These are phyloP conservation scores for Aphodius sticticus DNA, from an alignment of 2,888 invertebrate genomes.

Conservation along the genomic window DNA sequence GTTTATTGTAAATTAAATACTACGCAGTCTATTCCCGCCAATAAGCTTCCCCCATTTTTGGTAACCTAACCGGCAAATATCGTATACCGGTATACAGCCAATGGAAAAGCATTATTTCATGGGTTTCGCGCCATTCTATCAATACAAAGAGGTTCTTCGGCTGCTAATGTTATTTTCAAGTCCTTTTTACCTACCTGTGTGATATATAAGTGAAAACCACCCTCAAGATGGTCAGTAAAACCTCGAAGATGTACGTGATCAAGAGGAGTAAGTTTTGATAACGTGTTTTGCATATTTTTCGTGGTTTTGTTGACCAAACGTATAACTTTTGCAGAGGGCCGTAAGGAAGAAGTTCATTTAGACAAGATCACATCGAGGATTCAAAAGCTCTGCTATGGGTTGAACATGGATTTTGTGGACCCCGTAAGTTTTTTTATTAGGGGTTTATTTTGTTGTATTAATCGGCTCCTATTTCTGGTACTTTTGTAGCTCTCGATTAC, in stretches of 20 bases:
- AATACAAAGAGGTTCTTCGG: not conserved
- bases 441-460: conserved; percentile 17
- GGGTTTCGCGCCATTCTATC: not conserved
- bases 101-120: not conserved
- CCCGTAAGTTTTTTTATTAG: conserved; percentile 73
- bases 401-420: conserved; percentile 96
- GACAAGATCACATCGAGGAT: conserved; percentile 98
- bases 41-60: not conserved
- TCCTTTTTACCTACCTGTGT: not conserved
- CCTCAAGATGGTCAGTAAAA: not conserved
- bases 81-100: not conserved
- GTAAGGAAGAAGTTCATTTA: conserved; percentile 91
- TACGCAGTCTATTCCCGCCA: too few relatives aligned
- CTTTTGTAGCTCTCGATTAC: conserved; percentile 77
- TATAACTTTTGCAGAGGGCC: conserved; percentile 73
- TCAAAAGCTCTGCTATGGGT: conserved; percentile 92
- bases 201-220: not conserved
- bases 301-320: not conserved
- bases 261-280: conserved; percentile 14
- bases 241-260: conserved; percentile 11
- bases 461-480: conserved; percentile 23
- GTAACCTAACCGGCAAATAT: not conserved
- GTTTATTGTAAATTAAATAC: too few relatives aligned
- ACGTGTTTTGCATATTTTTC: not conserved
- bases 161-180: not conserved